Base-by-base conservation (phyloP, 2,113 vertebrate genomes). In the Nannobrachium achirus region DNA sequence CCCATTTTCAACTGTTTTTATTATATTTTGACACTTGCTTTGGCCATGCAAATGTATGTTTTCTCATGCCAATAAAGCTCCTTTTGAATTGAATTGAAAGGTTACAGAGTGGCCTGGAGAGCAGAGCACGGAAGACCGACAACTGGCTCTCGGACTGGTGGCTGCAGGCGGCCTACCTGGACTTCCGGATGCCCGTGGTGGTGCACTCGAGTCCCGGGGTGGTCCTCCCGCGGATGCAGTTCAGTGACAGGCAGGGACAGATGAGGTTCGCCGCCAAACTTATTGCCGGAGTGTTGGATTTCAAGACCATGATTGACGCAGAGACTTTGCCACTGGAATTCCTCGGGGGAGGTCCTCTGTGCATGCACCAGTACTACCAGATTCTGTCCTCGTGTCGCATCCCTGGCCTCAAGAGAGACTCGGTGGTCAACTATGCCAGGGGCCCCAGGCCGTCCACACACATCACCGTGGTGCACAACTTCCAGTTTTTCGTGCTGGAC, bases 61-160 rank as follows among this genome's bases (percentile, higher is more conserved):
- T n/a, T n/a, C n/a, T n/a, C n/a, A n/a, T n/a, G n/a, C n/a, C n/a
- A n/a, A n/a, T n/a, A n/a, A n/a, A n/a, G n/a, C n/a, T n/a, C n/a
- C n/a, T n/a, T n/a, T n/a, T n/a, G n/a, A n/a, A n/a, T n/a, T n/a
- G n/a, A n/a, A n/a, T n/a, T n/a, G n/a, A n/a, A n/a, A 91, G 91
- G 40, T 92, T 99, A 42, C 98, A 99, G 93, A 94, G 90, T 45
- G 87, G 94, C 14, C 88, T 99, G 85, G 95, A 99, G 66, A 93
- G 88, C 59, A 93, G 95, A 75, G 95, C 94, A 10, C 74, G 6
- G 61, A 93, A 91, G 56, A 84, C 75, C 0, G 95, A 97, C 50
- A 99, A 99, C 91, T 99, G 97, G 98, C 91, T 99, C 58, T 97
- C 96, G 0, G 94, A 97, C 16, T 99, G 98, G 98, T 99, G 98